phyloP scores from a whole-genome alignment of 2,888 invertebrate species.

The Carabus problematicus region DNA sequence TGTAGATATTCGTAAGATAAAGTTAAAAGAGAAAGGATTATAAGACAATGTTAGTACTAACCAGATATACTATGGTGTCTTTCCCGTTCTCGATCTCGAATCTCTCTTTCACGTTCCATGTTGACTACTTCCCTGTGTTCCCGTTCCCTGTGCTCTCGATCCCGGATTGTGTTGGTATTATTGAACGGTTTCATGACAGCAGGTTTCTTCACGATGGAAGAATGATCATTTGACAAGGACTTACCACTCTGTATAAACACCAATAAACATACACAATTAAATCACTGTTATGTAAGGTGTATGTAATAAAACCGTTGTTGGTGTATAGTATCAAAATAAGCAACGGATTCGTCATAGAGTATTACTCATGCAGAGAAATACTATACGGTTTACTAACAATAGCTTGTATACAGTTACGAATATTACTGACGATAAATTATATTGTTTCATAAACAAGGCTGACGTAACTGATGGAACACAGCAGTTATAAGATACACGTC shows the following conservation, averaged over 20 bases:
- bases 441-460: too few species aligned
- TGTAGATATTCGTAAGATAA: not conserved
- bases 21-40: not conserved
- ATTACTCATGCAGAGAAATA: too few species aligned
- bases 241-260: constrained; percentile 54
- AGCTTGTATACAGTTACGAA: too few species aligned
- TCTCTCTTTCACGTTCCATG: constrained; percentile 52
- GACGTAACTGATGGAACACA: too few species aligned
- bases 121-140: constrained; percentile 51
- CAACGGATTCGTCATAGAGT: too few species aligned
- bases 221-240: constrained; percentile 62
- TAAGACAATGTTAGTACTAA: constrained; percentile 1
- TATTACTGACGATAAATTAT: too few species aligned
- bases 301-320: too few species aligned
- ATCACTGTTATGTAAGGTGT: too few species aligned
- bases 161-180: constrained; percentile 54
- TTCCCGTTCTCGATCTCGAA: constrained; percentile 56
- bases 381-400: too few species aligned
- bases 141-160: constrained; percentile 52
- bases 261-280: too few species aligned
- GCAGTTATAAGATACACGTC: too few species aligned
- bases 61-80: constrained; percentile 46
- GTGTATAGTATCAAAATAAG: too few species aligned
- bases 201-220: constrained; percentile 64
- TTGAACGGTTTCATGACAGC: constrained; percentile 55